Percentiles rank a stretch among this genome's conserved stretches.
Conservation (phyloP, 2,113 vertebrate genomes). For the Menidia beryllina region DNA sequence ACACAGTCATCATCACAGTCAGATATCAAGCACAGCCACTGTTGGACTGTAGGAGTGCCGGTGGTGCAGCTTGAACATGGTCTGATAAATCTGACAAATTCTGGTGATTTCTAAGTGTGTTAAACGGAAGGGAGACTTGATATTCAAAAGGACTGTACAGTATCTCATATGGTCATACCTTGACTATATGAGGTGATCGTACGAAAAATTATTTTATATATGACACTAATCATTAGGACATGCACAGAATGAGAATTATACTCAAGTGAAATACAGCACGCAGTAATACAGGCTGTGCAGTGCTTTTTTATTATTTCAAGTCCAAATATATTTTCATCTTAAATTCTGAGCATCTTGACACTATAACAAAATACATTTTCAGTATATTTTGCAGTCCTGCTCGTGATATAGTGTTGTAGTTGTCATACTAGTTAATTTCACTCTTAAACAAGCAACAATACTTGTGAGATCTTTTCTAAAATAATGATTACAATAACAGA, state of each 20-base stretch:
- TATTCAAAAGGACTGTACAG: background rate
- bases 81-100: conserved; percentile 14
- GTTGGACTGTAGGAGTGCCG: background rate
- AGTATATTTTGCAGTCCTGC: too few species aligned
- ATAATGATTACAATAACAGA: too few species aligned
- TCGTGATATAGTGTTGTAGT: background rate
- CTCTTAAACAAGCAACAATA: background rate
- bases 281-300: too few species aligned
- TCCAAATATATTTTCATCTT: too few species aligned
- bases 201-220: too few species aligned
- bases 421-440: conserved; percentile 4
- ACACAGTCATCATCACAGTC: conserved; percentile 1
- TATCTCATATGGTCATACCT: background rate
- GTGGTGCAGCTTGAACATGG: conserved; percentile 14
- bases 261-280: too few species aligned
- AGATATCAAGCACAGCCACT: conserved; percentile 18
- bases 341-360: too few species aligned
- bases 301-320: too few species aligned
- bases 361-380: too few species aligned
- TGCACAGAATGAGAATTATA: too few species aligned
- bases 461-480: background rate
- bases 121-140: conserved; percentile 7
- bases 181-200: too few species aligned
- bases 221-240: too few species aligned
- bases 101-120: conserved; percentile 13